A percentile compares a stretch with the other conserved stretches of the same genome.
phyloP scores from a whole-genome alignment of 2,113 vertebrate species.

The Dipodomys stephensi region DNA sequence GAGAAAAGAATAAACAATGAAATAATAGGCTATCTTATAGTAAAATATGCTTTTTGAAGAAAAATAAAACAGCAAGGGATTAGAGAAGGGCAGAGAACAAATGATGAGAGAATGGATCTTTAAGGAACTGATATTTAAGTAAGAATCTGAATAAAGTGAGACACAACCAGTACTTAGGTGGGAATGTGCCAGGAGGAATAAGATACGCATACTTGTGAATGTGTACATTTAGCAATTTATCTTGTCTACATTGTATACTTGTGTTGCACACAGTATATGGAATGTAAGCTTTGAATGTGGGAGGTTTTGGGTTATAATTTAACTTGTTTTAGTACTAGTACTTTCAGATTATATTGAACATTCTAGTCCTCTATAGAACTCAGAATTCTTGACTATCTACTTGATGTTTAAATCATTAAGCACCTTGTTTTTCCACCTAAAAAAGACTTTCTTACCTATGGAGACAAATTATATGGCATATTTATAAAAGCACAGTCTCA shows the following conservation, averaged over 20 bases:
- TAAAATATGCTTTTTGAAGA: not conserved
- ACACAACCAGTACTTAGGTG: not conserved
- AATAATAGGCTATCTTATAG: not conserved
- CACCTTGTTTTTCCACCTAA: constrained; percentile 18
- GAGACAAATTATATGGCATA: not conserved
- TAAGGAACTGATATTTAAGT: not conserved
- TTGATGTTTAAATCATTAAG: constrained; percentile 5
- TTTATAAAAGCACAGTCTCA: constrained; percentile 9
- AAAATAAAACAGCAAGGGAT: not conserved
- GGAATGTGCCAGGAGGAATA: not conserved
- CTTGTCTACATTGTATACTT: not conserved
- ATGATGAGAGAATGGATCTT: not conserved
- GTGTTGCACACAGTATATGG: not conserved
- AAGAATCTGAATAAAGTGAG: not conserved
- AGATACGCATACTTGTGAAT: not conserved
- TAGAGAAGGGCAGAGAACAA: not conserved
- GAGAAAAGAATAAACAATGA: not conserved
- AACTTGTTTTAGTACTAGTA: not conserved
- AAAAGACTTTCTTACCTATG: not conserved
- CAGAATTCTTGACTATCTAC: not conserved
- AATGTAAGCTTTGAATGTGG: not conserved
- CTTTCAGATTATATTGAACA: constrained; percentile 15
- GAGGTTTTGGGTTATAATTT: not conserved
- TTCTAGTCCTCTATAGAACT: not conserved
- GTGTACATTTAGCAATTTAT: not conserved